phyloP scores from a whole-genome alignment of 2,797 vertebrate genomes.

The Arctocebus calabarensis region DNA sequence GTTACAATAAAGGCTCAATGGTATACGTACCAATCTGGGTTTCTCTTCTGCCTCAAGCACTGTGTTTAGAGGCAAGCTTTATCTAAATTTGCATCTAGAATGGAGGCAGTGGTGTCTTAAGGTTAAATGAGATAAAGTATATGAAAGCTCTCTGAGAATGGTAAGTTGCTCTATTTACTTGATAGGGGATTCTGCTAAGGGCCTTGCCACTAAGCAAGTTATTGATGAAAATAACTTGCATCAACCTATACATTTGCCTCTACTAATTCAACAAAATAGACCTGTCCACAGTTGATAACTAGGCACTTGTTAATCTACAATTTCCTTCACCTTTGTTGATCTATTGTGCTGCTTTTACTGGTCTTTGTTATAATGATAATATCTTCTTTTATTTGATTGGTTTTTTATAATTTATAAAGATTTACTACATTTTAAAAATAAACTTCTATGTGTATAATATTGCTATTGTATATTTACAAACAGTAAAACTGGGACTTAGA shows the following conservation, averaged over 20 bases:
- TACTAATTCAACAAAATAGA: slow-evolving; percentile 1
- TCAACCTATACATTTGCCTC: neutral
- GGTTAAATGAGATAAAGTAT: slow-evolving; percentile 32
- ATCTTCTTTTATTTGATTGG: slow-evolving; percentile 15
- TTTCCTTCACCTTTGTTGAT: neutral
- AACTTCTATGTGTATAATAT: neutral
- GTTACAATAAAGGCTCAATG: slow-evolving; percentile 18
- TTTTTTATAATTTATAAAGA: slow-evolving; percentile 13
- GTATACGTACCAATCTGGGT: neutral
- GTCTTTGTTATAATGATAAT: neutral
- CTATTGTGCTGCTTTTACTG: neutral
- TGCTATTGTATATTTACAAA: neutral
- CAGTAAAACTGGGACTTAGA: neutral
- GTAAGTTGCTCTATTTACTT: neutral
- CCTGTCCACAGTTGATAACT: neutral
- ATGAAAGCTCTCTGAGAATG: neutral
- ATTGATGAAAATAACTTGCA: slow-evolving; percentile 43
- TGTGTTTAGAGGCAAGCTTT: slow-evolving; percentile 27
- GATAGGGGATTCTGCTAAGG: slow-evolving; percentile 8
- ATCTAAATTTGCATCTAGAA: slow-evolving; percentile 33
- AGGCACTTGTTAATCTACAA: slow-evolving; percentile 43
- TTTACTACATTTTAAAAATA: neutral
- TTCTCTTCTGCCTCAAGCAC: neutral
- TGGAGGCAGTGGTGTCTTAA: neutral
- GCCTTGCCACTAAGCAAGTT: slow-evolving; percentile 23